These are phyloP conservation scores for Chydorus sphaericus DNA, from an alignment of 2,888 invertebrate species.

Conservation along the genomic window DNA sequence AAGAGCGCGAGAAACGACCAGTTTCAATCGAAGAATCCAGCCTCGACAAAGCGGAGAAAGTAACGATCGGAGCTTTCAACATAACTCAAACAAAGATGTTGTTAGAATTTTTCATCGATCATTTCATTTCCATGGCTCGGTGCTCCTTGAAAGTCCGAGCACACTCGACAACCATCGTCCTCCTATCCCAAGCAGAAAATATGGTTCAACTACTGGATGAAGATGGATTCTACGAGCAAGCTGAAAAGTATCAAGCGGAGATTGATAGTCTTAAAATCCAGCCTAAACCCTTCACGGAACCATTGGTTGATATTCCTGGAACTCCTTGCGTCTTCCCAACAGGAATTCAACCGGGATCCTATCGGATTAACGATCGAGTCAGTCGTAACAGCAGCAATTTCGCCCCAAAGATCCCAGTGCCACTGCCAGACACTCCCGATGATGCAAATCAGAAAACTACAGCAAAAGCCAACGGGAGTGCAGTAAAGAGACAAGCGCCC, in stretches of 20 bases:
- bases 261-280: conserved; percentile 31
- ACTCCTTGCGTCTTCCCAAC: background rate
- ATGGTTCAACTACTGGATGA: conserved; percentile 40
- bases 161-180: conserved; percentile 44
- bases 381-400: background rate
- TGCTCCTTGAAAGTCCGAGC: conserved; percentile 46
- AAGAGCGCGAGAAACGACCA: conserved; percentile 7
- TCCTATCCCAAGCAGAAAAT: conserved; percentile 52
- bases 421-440: background rate
- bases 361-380: background rate
- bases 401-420: background rate
- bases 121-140: conserved; percentile 53
- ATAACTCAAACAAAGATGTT: conserved; percentile 41
- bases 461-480: background rate
- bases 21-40: conserved; percentile 13
- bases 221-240: conserved; percentile 36
- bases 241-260: conserved; percentile 37
- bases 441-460: background rate
- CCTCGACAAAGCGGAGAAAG: conserved; percentile 12
- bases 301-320: conserved; percentile 4
- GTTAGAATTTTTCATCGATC: conserved; percentile 52
- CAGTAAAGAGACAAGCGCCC: background rate
- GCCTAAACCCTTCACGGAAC: background rate
- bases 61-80: conserved; percentile 31
- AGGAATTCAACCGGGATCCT: background rate